Conservation (phyloP, 1,140 invertebrate species). For the Caenorhabditis elegans region WBcel235 BX284606.5:10527501-10528000, state of each 20-base stretch:
- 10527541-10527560: constrained; percentile 2
- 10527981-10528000: too few relatives aligned
- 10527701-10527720: constrained; percentile 5
- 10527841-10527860: too few relatives aligned
- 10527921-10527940: too few relatives aligned
- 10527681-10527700: not conserved
- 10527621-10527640: not conserved
- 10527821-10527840: too few relatives aligned
- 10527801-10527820: too few relatives aligned
- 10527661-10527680: constrained; percentile 5
- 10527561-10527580: not conserved
- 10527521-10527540: constrained; percentile 17
- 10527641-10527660: not conserved
- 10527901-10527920: too few relatives aligned
- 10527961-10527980: too few relatives aligned
- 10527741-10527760: not conserved
- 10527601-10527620: not conserved
- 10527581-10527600: not conserved
- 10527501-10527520: not conserved
- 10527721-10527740: not conserved
- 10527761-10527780: not conserved
- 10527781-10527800: too few relatives aligned
- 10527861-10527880: too few relatives aligned
- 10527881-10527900: too few relatives aligned
- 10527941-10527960: too few relatives aligned